These are phyloP conservation scores for Boloria euphrosyne DNA, from an alignment of 2,888 invertebrate genomes.

Conservation along the genomic window DNA sequence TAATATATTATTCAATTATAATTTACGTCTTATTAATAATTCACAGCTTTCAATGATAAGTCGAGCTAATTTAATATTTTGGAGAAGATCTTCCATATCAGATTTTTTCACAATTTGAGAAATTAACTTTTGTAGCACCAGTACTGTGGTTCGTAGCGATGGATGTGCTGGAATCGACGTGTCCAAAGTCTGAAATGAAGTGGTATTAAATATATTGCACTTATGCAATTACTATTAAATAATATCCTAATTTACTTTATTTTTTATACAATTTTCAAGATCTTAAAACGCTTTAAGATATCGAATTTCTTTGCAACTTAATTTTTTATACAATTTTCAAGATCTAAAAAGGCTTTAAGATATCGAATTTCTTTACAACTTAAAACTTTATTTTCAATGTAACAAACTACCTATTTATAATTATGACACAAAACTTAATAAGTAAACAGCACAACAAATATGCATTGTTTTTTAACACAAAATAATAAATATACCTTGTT, in stretches of 20 bases:
- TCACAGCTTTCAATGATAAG: conserved; percentile 68
- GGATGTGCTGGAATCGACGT: conserved; percentile 69
- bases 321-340: too few relatives aligned
- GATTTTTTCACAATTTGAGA: conserved; percentile 56
- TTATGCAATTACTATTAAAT: background rate
- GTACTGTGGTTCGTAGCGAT: conserved; percentile 59
- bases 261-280: too few relatives aligned
- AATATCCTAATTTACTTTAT: too few relatives aligned
- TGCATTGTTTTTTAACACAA: too few relatives aligned
- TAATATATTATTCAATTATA: conserved; percentile 38
- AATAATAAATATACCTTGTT: too few relatives aligned
- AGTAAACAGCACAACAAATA: background rate
- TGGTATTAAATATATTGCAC: background rate
- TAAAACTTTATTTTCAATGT: too few relatives aligned
- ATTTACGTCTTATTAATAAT: conserved; percentile 56
- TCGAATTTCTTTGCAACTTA: too few relatives aligned
- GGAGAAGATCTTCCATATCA: conserved; percentile 42
- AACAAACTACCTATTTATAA: background rate
- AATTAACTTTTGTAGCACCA: conserved; percentile 60
- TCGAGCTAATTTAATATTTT: conserved; percentile 61
- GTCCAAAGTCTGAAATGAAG: conserved; percentile 60
- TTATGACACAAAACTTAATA: background rate
- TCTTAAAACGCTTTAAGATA: too few relatives aligned
- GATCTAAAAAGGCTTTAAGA: too few relatives aligned
- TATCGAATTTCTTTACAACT: too few relatives aligned